Percentiles rank a stretch among this genome's conserved stretches.
Conservation (phyloP, 2,888 invertebrate genomes). For the Esperia sulphurella region DNA sequence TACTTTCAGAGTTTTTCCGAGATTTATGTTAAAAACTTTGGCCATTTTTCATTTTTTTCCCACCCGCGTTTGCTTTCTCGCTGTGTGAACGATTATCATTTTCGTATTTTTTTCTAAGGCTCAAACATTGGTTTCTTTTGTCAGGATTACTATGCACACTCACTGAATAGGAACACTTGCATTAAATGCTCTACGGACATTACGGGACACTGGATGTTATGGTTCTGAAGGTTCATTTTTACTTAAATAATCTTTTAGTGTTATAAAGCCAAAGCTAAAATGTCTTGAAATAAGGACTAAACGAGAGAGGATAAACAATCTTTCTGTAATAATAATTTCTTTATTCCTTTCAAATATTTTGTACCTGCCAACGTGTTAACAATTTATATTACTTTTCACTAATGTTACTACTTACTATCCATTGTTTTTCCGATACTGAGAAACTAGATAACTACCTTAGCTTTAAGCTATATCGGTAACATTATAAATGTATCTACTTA, state of each 20-base stretch:
- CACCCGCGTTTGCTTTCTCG: slow-evolving; percentile 37
- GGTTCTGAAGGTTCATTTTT: background rate
- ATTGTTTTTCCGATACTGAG: no score
- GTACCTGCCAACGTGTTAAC: background rate
- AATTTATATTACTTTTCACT: background rate
- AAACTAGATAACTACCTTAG: no score
- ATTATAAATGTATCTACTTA: no score
- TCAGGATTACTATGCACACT: slow-evolving; percentile 11
- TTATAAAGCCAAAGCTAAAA: no score
- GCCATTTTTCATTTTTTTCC: slow-evolving; percentile 69
- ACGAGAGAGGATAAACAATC: no score
- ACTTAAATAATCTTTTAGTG: no score
- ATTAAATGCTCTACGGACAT: no score
- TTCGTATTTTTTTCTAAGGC: slow-evolving; percentile 40
- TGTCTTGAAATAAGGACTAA: no score
- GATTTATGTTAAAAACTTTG: slow-evolving; percentile 76
- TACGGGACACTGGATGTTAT: no score
- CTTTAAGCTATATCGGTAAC: no score
- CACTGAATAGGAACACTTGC: no score
- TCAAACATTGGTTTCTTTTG: slow-evolving; percentile 35
- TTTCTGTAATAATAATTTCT: background rate
- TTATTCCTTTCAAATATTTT: slow-evolving; percentile 6
- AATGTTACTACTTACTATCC: background rate
- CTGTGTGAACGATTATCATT: slow-evolving; percentile 72
- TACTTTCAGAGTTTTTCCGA: slow-evolving; percentile 59